phyloP scores from a whole-genome alignment of 1,140 invertebrate genomes.

The Drosophila murphyi region DNA sequence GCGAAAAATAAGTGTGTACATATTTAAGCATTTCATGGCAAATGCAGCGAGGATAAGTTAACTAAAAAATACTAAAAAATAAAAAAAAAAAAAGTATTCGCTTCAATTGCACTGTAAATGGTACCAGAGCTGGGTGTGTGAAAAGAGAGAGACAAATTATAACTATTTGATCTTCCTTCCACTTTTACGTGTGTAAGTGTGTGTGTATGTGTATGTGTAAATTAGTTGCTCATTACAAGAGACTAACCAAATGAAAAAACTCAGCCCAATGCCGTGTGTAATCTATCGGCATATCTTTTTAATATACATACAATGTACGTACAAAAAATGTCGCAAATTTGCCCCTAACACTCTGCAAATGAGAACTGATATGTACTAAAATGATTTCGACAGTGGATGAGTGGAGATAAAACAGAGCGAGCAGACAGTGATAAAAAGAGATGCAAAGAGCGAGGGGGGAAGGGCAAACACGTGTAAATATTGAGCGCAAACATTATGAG shows the following conservation, averaged over 20 bases:
- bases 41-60: slow-evolving; percentile 21
- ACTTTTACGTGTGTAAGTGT: too few species aligned
- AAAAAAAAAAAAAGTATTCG: background rate
- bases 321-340: slow-evolving; percentile 40
- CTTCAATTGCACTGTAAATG: background rate
- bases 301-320: slow-evolving; percentile 39
- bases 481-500: slow-evolving; percentile 53
- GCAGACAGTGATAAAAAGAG: background rate
- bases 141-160: background rate
- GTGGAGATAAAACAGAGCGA: too few species aligned
- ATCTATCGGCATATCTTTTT: slow-evolving; percentile 59
- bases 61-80: background rate
- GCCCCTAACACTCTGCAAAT: slow-evolving; percentile 1
- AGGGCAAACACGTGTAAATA: slow-evolving; percentile 67
- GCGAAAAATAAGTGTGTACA: slow-evolving; percentile 5
- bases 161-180: too few species aligned
- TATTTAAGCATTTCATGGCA: slow-evolving; percentile 19
- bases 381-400: slow-evolving; percentile 35
- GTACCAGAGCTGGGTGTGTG: background rate
- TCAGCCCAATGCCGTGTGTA: slow-evolving; percentile 59
- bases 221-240: slow-evolving; percentile 47
- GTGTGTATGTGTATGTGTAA: slow-evolving; percentile 1
- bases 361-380: background rate
- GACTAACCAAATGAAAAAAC: slow-evolving; percentile 33
- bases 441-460: slow-evolving; percentile 7